phyloP scores from a whole-genome alignment of 2,797 vertebrate genomes.

The Pseudomugil tenellus region DNA sequence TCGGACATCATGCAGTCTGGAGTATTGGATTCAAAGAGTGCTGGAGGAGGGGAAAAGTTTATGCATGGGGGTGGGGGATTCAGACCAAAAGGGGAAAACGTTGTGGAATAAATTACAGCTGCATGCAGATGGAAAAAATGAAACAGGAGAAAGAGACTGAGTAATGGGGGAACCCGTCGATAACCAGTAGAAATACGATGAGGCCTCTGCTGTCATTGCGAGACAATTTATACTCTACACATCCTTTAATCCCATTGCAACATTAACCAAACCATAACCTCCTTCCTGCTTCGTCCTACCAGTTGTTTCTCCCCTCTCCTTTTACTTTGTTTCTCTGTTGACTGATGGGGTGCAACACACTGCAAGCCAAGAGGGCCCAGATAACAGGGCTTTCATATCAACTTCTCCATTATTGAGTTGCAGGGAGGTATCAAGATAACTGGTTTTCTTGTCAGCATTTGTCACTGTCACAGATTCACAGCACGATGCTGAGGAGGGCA shows the following conservation, averaged over 20 bases:
- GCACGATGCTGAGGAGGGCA: constrained; percentile 79
- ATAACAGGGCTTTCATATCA: constrained; percentile 84
- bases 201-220: constrained; percentile 59
- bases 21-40: constrained; percentile 61
- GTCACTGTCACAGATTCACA: constrained; percentile 83
- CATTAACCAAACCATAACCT: constrained; percentile 53
- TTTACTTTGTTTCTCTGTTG: constrained; percentile 62
- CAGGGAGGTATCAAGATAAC: constrained; percentile 82
- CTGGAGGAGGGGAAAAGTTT: constrained; percentile 29
- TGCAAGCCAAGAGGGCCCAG: constrained; percentile 75
- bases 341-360: constrained; percentile 83
- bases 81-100: constrained; percentile 47
- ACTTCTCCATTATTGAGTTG: constrained; percentile 81
- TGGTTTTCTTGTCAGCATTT: constrained; percentile 84
- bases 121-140: constrained; percentile 25
- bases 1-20: constrained; percentile 68
- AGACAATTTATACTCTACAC: constrained; percentile 68
- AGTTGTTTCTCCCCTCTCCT: constrained; percentile 26
- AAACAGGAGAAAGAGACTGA: constrained; percentile 41
- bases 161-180: constrained; percentile 60
- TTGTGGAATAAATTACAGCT: constrained; percentile 49
- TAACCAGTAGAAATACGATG: constrained; percentile 66
- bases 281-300: constrained; percentile 16
- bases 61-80: constrained; percentile 35
- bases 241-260: constrained; percentile 72